Percentiles rank a stretch among this genome's conserved stretches.
Evolutionary conservation across 2,113 vertebrate species (phyloP).

Genomic region (Myotis yumanensis): DNA sequence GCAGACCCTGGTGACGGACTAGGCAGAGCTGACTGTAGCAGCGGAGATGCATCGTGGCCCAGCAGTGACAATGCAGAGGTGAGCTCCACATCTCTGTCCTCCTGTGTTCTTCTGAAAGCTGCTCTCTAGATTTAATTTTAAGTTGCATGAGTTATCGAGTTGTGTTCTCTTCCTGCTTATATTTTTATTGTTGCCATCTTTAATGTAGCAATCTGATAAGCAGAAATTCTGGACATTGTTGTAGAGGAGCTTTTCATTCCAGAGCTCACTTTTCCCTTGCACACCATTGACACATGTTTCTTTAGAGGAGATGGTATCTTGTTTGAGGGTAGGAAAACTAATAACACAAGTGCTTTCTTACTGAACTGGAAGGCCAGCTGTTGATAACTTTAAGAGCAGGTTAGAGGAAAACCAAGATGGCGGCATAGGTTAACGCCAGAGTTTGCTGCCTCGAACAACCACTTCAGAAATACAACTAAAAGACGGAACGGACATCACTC

Average conservation of each 20-base stretch:
- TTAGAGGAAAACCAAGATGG: too few species aligned
- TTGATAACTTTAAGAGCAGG: constrained; percentile 74
- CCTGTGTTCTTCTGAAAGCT: neutral
- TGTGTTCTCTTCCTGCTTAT: neutral
- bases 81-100: constrained; percentile 20
- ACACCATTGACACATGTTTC: constrained; percentile 49
- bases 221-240: neutral
- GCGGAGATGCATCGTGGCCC: constrained; percentile 82
- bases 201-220: neutral
- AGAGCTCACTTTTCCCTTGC: constrained; percentile 44
- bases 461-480: too few species aligned
- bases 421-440: too few species aligned
- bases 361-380: constrained; percentile 61
- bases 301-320: constrained; percentile 53
- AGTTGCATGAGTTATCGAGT: neutral
- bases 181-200: neutral
- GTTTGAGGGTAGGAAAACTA: constrained; percentile 69
- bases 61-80: constrained; percentile 85
- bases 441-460: too few species aligned
- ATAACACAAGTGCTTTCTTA: constrained; percentile 67
- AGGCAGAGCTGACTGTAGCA: constrained; percentile 78
- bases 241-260: neutral
- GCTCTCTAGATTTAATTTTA: neutral
- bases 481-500: too few species aligned
- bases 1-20: constrained; percentile 81